Base-by-base conservation (phyloP, 1,140 invertebrate species). In the Scylla paramamosain region DNA sequence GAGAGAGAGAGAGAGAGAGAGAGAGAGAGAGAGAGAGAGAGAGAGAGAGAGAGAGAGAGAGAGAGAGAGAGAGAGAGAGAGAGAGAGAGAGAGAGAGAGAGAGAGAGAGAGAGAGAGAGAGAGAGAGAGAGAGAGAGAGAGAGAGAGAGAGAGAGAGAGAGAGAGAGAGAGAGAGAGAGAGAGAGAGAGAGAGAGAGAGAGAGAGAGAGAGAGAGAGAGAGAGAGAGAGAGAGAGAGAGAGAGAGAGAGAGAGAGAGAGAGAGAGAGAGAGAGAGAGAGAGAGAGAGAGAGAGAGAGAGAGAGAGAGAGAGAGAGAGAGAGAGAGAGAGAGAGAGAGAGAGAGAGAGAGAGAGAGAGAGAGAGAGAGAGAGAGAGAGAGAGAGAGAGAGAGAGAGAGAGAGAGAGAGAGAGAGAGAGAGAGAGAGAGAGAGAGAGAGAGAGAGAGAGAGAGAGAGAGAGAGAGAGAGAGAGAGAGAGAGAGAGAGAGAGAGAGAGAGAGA, bases 231-330 rank as follows among this genome's bases (percentile, higher is more conserved):
- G 31, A 84, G 28, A 29, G 20, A 29, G 46, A 45, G 39, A 20
- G 67, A 29, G 28, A 29, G 29, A 45, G 45, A 29, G 20, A 29
- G 46, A 45, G 39, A 20, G 67, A 29, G 28, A 29, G 29, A 45
- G 45, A 59, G 32, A 86, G 45, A 48, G 20, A 86, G 83, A 86
- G 31, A 86, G 83, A 86, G 32, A 86, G 77, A 93, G 31, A 93
- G 92, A 93, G 92, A 93, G 31, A 93, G 92, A 93, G 92, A 93
- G 52, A 93, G 77, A 92, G 91, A 77, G 59, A 92, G 91, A 92
- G 91, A 92, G 91, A 92, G 52, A 29, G 31, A 92, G 0, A 46
- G 6, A 28, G 83, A 93, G 32, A 83, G 77, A 93, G 10, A 48
- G 77, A 32, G 31, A 84, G 28, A 29, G 20, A 29, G 46, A 45